Percentiles rank a stretch among this genome's conserved stretches.
phyloP scores from a whole-genome alignment of 2,797 vertebrate species.

The Microchirus variegatus region DNA sequence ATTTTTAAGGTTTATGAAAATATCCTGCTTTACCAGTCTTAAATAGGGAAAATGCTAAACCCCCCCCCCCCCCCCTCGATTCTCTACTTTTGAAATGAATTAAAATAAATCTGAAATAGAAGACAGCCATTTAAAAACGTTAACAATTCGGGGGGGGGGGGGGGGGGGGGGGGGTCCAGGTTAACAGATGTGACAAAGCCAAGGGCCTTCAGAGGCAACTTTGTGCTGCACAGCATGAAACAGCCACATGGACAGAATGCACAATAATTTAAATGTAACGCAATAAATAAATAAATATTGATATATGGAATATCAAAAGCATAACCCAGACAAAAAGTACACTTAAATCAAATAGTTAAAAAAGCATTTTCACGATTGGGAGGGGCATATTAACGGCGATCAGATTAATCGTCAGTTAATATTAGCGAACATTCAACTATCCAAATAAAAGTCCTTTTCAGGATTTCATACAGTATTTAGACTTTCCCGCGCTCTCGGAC shows the following conservation, averaged over 20 bases:
- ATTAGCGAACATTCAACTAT: constrained; percentile 24
- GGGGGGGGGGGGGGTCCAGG: constrained; percentile 7
- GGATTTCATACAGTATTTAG: constrained; percentile 15
- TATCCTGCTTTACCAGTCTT: constrained; percentile 70
- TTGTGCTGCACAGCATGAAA: constrained; percentile 29
- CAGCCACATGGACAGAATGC: constrained; percentile 15
- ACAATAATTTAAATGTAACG: constrained; percentile 16
- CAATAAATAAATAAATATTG: constrained; percentile 30
- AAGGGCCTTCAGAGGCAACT: constrained; percentile 31
- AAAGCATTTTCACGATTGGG: constrained; percentile 13
- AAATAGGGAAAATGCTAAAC: constrained; percentile 58
- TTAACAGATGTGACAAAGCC: constrained; percentile 34
- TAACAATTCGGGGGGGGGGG: constrained; percentile 12
- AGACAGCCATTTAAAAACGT: constrained; percentile 27
- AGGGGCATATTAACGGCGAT: constrained; percentile 37
- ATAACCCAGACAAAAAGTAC: constrained; percentile 21
- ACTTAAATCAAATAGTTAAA: constrained; percentile 25
- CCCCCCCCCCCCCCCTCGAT: constrained; percentile 22
- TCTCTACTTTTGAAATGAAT: constrained; percentile 28
- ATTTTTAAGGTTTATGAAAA: constrained; percentile 75
- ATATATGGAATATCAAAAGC: too few relatives aligned
- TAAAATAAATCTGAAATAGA: constrained; percentile 56
- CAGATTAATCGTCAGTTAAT: background rate
- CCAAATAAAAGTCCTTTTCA: constrained; percentile 30
- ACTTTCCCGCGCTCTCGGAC: constrained; percentile 30